Evolutionary conservation across 2,888 invertebrate species (phyloP), one percentile per base, ranked within the genome.

Genomic region (Amiota minor): DNA sequence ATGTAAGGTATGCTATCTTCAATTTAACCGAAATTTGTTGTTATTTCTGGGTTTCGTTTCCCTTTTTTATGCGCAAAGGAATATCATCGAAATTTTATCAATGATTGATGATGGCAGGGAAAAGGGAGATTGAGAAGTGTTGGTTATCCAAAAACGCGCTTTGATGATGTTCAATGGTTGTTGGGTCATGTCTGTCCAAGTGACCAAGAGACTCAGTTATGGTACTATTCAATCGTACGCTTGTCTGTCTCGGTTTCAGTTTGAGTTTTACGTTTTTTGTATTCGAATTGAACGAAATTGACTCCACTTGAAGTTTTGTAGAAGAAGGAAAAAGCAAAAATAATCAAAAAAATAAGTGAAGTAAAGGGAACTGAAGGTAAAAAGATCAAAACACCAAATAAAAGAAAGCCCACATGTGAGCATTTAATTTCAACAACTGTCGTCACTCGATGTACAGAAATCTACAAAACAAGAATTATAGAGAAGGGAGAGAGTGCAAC

Each of bases 341-440:
- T 46, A 16, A 45, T 49, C 47, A 18, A 6, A 14, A 14, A 61
- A 61, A 61, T 9, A 61, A 20, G n/a, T n/a, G n/a, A 50, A 0
- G 53, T 50, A n/a, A 50, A 50, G 53, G 53, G 47, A 18, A 49
- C 16, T 20, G 18, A 11, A 49, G 50, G 20, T 8, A 68, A 55
- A 16, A 10, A 64, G 16, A 69, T 45, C 72, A 70, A n/a, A n/a
- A 35, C 79, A 81, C 74, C 77, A 79, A 83, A 79, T 80, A 35
- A 35, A 35, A 35, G 80, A 84, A 87, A 87, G 83, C 83, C 87
- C 86, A 87, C 86, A 87, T 86, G 87, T 87, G 87, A 86, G 87
- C 87, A 86, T 86, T 86, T 87, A 86, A 86, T 86, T 86, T 86
- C 87, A 87, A 84, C 87, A 86, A 86, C 86, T 86, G 86, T 87